Evolutionary conservation across 2,888 invertebrate genomes (phyloP).

Genomic region (Ochropleura leucogaster): DNA sequence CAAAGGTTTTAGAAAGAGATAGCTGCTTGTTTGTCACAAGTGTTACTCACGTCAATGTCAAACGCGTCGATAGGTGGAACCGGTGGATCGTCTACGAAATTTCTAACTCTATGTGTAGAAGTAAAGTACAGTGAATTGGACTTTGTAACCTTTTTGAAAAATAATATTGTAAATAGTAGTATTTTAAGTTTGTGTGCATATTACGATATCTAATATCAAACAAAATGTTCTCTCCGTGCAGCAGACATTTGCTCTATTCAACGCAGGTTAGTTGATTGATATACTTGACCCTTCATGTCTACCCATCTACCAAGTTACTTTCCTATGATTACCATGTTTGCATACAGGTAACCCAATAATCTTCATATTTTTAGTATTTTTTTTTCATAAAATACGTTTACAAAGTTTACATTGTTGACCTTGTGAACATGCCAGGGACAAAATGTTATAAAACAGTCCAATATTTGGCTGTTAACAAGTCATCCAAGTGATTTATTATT

Average conservation of each 20-base stretch:
- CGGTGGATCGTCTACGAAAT: background rate
- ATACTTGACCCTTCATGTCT: background rate
- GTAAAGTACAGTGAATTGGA: constrained; percentile 73
- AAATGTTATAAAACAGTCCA: constrained; percentile 14
- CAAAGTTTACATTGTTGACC: background rate
- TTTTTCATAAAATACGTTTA: background rate
- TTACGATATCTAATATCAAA: constrained; percentile 1
- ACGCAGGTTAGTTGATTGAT: constrained; percentile 77
- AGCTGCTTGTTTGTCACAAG: background rate
- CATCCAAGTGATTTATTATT: background rate
- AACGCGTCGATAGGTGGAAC: background rate
- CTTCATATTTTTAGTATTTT: background rate
- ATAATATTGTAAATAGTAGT: constrained; percentile 63
- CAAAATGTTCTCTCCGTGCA: constrained; percentile 85
- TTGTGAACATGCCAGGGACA: background rate
- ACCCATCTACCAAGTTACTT: background rate
- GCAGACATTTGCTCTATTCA: constrained; percentile 83
- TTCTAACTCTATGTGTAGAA: constrained; percentile 2
- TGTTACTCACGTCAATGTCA: constrained; percentile 21
- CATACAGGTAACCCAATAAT: constrained; percentile 2
- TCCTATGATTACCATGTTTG: constrained; percentile 21
- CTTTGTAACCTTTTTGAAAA: constrained; percentile 81
- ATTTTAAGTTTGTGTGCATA: constrained; percentile 30
- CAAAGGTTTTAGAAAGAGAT: background rate
- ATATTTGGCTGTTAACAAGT: constrained; percentile 28